These are phyloP conservation scores for Gnathonemus echidnorhynchus DNA, from an alignment of 2,113 vertebrate species.

Conservation along the genomic window DNA sequence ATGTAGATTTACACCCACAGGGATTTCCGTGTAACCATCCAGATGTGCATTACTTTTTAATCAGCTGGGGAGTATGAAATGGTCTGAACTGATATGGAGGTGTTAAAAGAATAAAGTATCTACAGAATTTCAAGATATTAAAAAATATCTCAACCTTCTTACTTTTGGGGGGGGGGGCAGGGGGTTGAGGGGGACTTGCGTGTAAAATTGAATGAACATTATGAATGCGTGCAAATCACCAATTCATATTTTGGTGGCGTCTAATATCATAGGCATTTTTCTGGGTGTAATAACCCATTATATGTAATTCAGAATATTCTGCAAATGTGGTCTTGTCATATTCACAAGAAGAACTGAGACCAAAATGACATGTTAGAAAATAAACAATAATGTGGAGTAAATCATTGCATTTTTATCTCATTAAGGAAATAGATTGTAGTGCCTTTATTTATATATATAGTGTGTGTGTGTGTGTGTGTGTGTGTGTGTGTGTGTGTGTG, in stretches of 20 bases:
- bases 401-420: neutral
- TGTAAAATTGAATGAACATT: neutral
- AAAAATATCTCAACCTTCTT: neutral
- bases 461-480: neutral
- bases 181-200: neutral
- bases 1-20: conserved; percentile 68
- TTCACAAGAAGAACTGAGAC: neutral
- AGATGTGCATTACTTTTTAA: conserved; percentile 48
- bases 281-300: neutral
- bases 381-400: neutral
- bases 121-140: neutral
- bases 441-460: neutral
- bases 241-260: neutral
- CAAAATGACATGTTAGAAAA: neutral
- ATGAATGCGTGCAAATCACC: neutral
- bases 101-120: conserved; percentile 40
- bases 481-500: neutral
- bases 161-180: too few relatives aligned
- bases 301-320: neutral
- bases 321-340: neutral
- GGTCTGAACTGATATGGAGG: conserved; percentile 46
- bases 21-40: conserved; percentile 55
- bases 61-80: conserved; percentile 35
- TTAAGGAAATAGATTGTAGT: neutral
- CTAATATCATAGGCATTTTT: neutral